These are phyloP conservation scores for Goniozus legneri DNA, from an alignment of 1,140 invertebrate species.

Conservation along the genomic window DNA sequence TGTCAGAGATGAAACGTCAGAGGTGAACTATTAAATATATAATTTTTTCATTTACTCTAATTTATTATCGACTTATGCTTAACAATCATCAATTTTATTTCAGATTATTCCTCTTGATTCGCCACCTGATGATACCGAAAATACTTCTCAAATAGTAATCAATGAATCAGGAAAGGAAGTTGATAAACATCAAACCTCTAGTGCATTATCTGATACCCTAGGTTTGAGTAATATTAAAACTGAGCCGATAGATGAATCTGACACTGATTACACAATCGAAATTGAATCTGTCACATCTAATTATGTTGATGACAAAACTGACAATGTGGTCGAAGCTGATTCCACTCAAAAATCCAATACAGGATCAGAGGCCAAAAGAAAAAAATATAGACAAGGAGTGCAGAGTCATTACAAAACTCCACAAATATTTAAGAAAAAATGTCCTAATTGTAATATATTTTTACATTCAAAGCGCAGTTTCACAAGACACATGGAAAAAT, in stretches of 20 bases:
- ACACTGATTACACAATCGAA: constrained; percentile 31
- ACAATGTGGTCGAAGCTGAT: constrained; percentile 41
- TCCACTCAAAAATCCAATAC: constrained; percentile 37
- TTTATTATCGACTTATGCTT: not conserved
- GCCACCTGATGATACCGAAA: not conserved
- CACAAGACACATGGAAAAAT: constrained; percentile 41
- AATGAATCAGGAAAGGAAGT: no score
- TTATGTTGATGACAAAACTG: constrained; percentile 19
- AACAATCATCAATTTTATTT: not conserved
- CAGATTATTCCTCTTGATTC: not conserved
- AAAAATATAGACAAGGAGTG: constrained; percentile 32
- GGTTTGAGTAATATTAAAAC: constrained; percentile 19
- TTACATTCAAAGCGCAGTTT: constrained; percentile 44
- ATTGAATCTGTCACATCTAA: constrained; percentile 28
- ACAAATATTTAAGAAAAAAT: constrained; percentile 41
- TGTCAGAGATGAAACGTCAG: no score
- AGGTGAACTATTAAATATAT: not conserved
- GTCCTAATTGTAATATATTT: constrained; percentile 39
- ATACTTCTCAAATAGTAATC: no score
- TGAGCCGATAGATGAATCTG: constrained; percentile 30
- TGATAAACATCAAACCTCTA: no score
- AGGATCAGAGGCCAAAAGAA: constrained; percentile 14
- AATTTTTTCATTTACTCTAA: not conserved
- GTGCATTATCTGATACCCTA: no score
- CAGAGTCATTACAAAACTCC: constrained; percentile 41